Evolutionary conservation across 2,797 vertebrate genomes (phyloP).

Genomic region (Zenarchopterus dispar): DNA sequence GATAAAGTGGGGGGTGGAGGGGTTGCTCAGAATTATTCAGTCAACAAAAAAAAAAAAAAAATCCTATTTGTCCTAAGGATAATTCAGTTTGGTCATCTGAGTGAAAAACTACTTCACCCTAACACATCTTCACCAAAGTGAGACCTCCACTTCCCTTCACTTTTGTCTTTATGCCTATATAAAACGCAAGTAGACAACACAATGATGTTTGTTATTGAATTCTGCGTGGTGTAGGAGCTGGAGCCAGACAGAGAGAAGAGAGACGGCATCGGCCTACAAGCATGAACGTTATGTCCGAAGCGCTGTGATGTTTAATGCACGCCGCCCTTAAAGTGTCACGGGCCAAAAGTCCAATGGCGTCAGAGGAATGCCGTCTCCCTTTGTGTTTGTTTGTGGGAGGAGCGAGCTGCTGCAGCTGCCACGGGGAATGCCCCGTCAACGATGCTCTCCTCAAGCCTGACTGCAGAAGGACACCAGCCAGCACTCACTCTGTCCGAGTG

Average conservation of each 20-base stretch:
- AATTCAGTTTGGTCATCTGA: conserved; percentile 3
- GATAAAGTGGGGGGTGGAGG: too few relatives aligned
- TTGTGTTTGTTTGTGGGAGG: conserved; percentile 32
- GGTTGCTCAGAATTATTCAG: neutral
- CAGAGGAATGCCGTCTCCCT: conserved; percentile 68
- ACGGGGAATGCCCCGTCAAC: conserved; percentile 63
- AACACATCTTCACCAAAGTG: neutral
- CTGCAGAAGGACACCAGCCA: conserved; percentile 58
- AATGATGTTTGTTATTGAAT: conserved; percentile 9
- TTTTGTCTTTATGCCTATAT: conserved; percentile 21
- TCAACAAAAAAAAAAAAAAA: too few relatives aligned
- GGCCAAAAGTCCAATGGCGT: conserved; percentile 50
- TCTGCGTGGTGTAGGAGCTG: conserved; percentile 7
- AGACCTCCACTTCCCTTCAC: conserved; percentile 9
- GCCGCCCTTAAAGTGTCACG: conserved; percentile 43
- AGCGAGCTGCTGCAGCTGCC: conserved; percentile 61
- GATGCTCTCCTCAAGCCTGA: conserved; percentile 41
- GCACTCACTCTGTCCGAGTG: neutral
- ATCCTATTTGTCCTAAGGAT: conserved; percentile 1
- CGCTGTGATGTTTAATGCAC: conserved; percentile 33
- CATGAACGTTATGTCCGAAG: conserved; percentile 53
- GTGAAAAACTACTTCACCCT: conserved; percentile 19
- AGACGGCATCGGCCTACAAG: conserved; percentile 23
- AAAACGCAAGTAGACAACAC: conserved; percentile 8
- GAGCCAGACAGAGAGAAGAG: conserved; percentile 32